Percentiles rank a stretch among this genome's conserved stretches.
Evolutionary conservation across 2,113 vertebrate genomes (phyloP).

Genomic region (Montifringilla adamsi): DNA sequence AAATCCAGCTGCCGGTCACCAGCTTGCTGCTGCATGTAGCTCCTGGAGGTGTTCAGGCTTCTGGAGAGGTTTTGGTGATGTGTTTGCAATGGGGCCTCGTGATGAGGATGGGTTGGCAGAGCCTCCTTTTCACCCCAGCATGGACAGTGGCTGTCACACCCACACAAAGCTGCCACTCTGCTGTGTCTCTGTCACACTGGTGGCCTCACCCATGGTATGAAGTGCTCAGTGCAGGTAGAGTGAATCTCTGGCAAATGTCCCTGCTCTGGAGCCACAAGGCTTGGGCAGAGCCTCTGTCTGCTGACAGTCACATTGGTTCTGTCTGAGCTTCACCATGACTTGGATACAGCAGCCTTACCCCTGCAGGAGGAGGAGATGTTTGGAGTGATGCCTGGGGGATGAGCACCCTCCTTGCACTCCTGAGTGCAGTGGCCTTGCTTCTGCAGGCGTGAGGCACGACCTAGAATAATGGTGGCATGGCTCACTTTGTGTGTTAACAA

Average conservation of each 20-base stretch:
- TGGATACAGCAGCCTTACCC: neutral
- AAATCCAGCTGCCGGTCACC: neutral
- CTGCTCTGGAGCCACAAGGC: neutral
- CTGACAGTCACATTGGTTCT: neutral
- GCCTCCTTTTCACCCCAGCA: neutral
- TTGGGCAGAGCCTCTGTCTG: neutral
- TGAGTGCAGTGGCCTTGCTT: neutral
- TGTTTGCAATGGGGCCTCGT: neutral
- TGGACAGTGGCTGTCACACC: neutral
- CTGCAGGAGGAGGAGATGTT: neutral
- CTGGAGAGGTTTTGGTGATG: fast-evolving
- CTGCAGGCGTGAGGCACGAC: neutral
- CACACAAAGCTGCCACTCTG: neutral
- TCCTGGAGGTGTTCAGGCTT: neutral
- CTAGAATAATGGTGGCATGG: neutral
- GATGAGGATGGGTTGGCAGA: neutral
- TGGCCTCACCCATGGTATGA: fast-evolving
- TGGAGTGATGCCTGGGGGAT: fast-evolving
- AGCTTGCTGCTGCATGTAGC: neutral
- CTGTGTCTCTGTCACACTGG: neutral
- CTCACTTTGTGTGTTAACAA: neutral
- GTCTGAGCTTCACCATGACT: neutral
- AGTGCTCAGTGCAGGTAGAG: neutral
- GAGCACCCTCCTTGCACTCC: neutral
- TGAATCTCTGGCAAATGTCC: neutral